Percentiles rank a stretch among this genome's conserved stretches.
Conservation (phyloP, 2,797 vertebrate genomes). For the Tangara arthus region DNA sequence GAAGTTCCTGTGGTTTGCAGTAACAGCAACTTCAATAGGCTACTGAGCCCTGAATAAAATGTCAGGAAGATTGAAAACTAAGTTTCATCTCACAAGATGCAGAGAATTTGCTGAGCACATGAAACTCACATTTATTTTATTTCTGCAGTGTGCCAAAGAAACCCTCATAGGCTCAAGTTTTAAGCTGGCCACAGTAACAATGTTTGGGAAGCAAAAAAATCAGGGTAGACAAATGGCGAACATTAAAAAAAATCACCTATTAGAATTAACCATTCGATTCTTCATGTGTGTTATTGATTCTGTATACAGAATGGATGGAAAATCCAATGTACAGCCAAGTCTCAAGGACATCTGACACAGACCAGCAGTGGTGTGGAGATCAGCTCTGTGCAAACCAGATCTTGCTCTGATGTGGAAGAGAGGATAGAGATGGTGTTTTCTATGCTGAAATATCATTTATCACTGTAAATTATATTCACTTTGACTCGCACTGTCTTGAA, state of each 20-base stretch:
- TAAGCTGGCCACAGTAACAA: background rate
- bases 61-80: background rate
- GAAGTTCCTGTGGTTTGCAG: background rate
- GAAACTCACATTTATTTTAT: background rate
- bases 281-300: background rate
- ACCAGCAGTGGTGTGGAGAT: background rate
- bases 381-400: background rate
- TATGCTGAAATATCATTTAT: background rate
- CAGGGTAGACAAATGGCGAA: background rate
- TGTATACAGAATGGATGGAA: background rate
- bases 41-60: background rate
- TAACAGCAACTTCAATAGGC: background rate
- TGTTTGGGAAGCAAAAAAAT: conserved; percentile 6
- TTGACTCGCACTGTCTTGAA: background rate
- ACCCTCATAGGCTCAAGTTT: background rate
- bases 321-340: background rate
- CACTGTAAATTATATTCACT: background rate
- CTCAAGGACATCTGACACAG: background rate
- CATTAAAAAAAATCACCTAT: background rate
- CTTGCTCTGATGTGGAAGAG: background rate
- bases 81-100: background rate
- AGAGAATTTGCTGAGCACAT: background rate
- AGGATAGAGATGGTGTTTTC: background rate
- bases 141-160: background rate
- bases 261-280: background rate